Evolutionary conservation across 2,797 vertebrate species (phyloP).

Genomic region (Sebastes trivittatus): DNA sequence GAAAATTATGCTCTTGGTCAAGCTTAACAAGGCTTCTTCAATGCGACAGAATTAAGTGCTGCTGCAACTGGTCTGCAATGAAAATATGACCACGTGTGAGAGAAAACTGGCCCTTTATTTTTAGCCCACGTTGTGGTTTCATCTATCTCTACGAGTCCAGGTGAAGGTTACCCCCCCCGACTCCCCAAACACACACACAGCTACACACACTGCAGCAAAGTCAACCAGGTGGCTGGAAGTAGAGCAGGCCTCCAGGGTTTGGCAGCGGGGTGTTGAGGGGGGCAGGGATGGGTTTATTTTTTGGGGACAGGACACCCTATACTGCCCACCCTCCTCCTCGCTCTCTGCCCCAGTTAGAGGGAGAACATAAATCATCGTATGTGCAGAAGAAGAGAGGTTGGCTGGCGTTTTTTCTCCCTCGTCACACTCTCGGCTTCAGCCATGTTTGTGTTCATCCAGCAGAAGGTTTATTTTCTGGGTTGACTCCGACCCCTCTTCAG

Average conservation of each 20-base stretch:
- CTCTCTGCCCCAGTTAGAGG: conserved; percentile 69
- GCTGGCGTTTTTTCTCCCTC: conserved; percentile 32
- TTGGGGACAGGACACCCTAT: conserved; percentile 65
- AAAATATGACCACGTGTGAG: conserved; percentile 27
- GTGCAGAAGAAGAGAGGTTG: conserved; percentile 59
- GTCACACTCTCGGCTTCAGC: conserved; percentile 30
- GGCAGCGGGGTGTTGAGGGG: conserved; percentile 25
- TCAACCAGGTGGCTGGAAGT: conserved; percentile 81
- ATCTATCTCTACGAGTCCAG: conserved; percentile 41
- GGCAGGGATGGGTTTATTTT: conserved; percentile 13
- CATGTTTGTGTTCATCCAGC: conserved; percentile 34
- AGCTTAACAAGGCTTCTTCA: conserved; percentile 43
- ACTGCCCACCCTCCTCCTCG: conserved; percentile 35
- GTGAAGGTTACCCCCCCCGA: conserved; percentile 44
- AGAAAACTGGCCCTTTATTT: conserved; percentile 35
- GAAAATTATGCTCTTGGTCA: conserved; percentile 53
- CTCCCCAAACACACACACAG: not conserved
- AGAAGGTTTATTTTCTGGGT: conserved; percentile 45
- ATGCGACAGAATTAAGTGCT: conserved; percentile 40
- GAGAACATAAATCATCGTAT: conserved; percentile 75
- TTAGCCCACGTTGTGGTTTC: conserved; percentile 27
- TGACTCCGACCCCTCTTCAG: conserved; percentile 22
- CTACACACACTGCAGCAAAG: conserved; percentile 55
- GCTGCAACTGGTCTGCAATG: conserved; percentile 16
- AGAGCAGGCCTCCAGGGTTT: conserved; percentile 78